Conservation (phyloP, 2,888 invertebrate genomes). For the Diarsia rubi region DNA sequence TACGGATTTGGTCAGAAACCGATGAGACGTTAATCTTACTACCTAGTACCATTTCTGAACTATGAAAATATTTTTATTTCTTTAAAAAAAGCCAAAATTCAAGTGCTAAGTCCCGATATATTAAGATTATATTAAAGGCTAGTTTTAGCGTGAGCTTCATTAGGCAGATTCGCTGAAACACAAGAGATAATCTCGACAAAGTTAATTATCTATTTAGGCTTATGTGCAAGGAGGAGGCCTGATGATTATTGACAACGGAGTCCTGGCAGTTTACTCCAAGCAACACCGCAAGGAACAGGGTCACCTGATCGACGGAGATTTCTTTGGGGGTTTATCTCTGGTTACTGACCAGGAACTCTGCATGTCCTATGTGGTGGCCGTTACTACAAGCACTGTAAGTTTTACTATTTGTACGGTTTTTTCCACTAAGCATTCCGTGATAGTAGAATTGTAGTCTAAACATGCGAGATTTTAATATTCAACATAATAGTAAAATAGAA, state of each 20-base stretch:
- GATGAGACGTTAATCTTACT: no score
- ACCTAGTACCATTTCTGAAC: neutral
- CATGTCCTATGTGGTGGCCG: slow-evolving; percentile 68
- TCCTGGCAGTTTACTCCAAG: slow-evolving; percentile 69
- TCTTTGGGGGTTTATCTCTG: slow-evolving; percentile 71
- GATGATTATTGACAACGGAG: slow-evolving; percentile 68
- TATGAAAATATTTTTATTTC: neutral
- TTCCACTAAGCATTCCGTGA: neutral
- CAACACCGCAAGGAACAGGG: slow-evolving; percentile 61
- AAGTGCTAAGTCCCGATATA: neutral
- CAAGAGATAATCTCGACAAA: neutral
- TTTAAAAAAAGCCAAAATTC: neutral
- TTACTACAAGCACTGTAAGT: slow-evolving; percentile 63
- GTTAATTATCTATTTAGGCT: slow-evolving; percentile 33
- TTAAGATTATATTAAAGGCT: neutral
- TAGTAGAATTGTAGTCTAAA: neutral
- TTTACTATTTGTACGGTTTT: neutral
- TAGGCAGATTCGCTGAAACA: neutral
- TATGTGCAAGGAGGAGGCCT: slow-evolving; percentile 65
- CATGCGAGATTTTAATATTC: neutral
- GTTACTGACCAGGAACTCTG: slow-evolving; percentile 71
- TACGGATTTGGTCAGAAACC: no score
- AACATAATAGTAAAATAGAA: neutral
- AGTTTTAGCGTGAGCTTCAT: neutral
- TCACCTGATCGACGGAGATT: slow-evolving; percentile 74